Evolutionary conservation across 2,888 invertebrate species (phyloP), one percentile per base, ranked within the genome.

Genomic region (Drosophila parthenogenetica): DNA sequence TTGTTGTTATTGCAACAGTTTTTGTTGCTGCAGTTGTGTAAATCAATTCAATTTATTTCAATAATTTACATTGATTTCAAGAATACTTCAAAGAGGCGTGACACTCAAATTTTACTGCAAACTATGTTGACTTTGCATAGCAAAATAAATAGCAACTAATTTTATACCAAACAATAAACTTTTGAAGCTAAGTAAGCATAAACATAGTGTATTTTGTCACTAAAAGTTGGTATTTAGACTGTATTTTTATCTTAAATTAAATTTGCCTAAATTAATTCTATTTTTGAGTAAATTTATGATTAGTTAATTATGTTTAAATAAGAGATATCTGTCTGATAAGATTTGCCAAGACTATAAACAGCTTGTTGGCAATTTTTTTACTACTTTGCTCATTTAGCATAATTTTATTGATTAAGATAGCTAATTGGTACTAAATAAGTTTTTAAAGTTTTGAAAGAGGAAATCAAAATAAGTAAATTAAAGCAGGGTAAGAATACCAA

Each of bases 61-160:
- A 66, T 80, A 72, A 82, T 67, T 81, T 69, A 48, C 64, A 66
- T 69, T 79, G 64, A 73, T 69, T 71, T 59, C 25, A 7, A n/a
- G 43, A 39, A 14, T 29, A 11, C 1, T 51, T 53, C 13, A 7
- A 55, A 43, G 58, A 51, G 75, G 69, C 61, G 75, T 62, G 55
- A 40, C 49, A 40, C 4, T 58, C 13, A 39, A 8, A 40, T 58
- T 48, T n/a, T 5, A 1, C 35, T 13, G 1, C 25, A 22, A 25
- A 29, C 8, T 29, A 7, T 29, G 29, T 29, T 29, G 29, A 8
- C 8, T 29, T 29, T 29, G 29, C 29, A 29, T 8, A 29, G 29
- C 1, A 29, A 29, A 29, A 29, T 29, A 29, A 29, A 29, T 29
- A 29, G 1, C 29, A 29, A 8, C 29, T 29, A 29, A 29, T 29